These are phyloP conservation scores for Argya squamiceps DNA, from an alignment of 2,797 vertebrate genomes.

Conservation along the genomic window DNA sequence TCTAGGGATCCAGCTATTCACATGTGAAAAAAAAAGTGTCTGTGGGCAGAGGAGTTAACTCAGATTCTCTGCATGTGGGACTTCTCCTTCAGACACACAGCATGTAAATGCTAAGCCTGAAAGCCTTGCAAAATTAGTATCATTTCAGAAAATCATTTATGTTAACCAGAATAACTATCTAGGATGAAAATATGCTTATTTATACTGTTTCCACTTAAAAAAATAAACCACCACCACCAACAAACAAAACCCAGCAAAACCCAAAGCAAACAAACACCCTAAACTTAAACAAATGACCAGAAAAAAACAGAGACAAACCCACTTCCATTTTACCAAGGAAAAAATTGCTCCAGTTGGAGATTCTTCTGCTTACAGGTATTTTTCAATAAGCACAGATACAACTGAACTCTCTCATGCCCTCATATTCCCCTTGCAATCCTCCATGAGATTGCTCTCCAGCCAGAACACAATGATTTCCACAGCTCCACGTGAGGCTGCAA, in stretches of 20 bases:
- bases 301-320: not conserved
- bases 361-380: not conserved
- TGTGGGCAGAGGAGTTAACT: not conserved
- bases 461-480: not conserved
- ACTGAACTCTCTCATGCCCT: not conserved
- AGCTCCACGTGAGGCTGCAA: not conserved
- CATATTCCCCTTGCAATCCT: not conserved
- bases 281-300: not conserved
- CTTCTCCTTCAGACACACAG: not conserved
- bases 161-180: not conserved
- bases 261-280: not conserved
- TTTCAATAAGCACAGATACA: not conserved
- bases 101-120: not conserved
- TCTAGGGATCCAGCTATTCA: not conserved
- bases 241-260: not conserved
- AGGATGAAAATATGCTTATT: not conserved
- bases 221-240: not conserved
- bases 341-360: not conserved
- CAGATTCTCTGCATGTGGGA: not conserved
- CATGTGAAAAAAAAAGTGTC: not conserved
- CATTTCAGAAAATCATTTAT: not conserved
- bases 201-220: not conserved
- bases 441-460: not conserved
- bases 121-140: not conserved
- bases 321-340: not conserved